Base-by-base conservation (phyloP, 2,888 invertebrate species). In the Argyresthia goedartella region DNA sequence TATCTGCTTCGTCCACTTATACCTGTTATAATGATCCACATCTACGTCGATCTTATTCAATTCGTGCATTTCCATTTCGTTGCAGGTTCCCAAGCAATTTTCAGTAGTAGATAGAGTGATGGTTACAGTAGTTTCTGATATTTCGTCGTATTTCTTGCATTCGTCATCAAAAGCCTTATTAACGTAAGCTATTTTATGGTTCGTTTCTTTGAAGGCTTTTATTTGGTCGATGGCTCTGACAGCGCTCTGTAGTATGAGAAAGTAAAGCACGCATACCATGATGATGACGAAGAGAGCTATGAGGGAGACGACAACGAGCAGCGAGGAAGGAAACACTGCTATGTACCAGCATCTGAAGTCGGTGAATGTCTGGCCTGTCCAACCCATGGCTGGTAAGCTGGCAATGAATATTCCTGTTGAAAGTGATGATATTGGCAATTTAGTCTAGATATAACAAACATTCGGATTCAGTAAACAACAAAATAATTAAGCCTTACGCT, bases 311-410 rank as follows among this genome's bases (percentile, higher is more conserved):
- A 88, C 63, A 43, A 89, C 63, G 10, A 89, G 76, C 13, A 89
- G 61, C 3, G 76, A 71, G 34, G 84, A 79, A 6, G 90, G 89
- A 39, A 87, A 87, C n/a, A 89, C 65, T 1, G 85, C 67, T 43
- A 89, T 87, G 60, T 89, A 89, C 89, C 89, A 89, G 63, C 89
- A 89, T 45, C 87, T 67, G 65, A 72, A 76, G 52, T 88, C 88
- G 53, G 85, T 81, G 54, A 86, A 73, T 1, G 87, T 85, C 53
- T 80, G 71, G 11, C 87, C 88, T 8, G 73, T 74, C 74, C 74
- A 75, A 13, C 74, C 74, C 71, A 74, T 72, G 0, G 73, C 73
- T 51, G 74, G 74, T 53, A 74, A 60, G 54, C 66, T 68, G 14
- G 74, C 65, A 54, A 74, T 61, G 57, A 72, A 73, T 57, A 73